Evolutionary conservation across 2,113 vertebrate species (phyloP), one percentile per base, ranked within the genome.

Genomic region (Capreolus pygargus): DNA sequence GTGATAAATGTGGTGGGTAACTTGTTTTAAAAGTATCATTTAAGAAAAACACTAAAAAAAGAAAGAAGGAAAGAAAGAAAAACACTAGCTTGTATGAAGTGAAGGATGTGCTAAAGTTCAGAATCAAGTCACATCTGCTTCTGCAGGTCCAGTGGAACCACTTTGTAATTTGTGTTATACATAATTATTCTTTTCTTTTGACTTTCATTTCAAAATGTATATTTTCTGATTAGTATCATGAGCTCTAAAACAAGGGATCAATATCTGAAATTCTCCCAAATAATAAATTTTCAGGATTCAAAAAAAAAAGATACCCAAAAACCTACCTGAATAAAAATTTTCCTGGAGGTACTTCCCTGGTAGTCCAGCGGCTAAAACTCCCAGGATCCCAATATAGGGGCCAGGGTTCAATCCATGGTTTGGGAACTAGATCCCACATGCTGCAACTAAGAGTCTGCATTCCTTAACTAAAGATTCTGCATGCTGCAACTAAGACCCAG

Each of bases 171-270:
- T 99, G 98, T 99, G 98, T 97, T 95, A 98, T 98, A 98, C 99
- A 98, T 98, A 99, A 99, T 97, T 98, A 98, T 97, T 88, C 64
- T 97, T 98, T 97, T 98, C 93, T 94, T 97, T 98, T 98, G 92
- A 86, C 89, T 94, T 98, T 98, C 97, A 98, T 98, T 98, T 99
- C 61, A 91, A 98, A 98, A 98, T 98, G 97, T 99, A 88, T 99
- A 98, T 99, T 99, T 99, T 98, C 98, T 99, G 98, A 98, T 99
- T 98, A 98, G 98, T 98, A 96, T 98, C 98, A 98, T 98, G 96
- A 98, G 96, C 87, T 98, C 89, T 98, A 98, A 98, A 97, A 96
- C 95, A 95, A 89, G 97, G 13, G 87, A 98, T 97, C 97, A 92
- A 54, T 98, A 98, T 39, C 98, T 98, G 95, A 98, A 98, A 98